Conservation (phyloP, 1,140 invertebrate species). For the Nixonia krombeini region DNA sequence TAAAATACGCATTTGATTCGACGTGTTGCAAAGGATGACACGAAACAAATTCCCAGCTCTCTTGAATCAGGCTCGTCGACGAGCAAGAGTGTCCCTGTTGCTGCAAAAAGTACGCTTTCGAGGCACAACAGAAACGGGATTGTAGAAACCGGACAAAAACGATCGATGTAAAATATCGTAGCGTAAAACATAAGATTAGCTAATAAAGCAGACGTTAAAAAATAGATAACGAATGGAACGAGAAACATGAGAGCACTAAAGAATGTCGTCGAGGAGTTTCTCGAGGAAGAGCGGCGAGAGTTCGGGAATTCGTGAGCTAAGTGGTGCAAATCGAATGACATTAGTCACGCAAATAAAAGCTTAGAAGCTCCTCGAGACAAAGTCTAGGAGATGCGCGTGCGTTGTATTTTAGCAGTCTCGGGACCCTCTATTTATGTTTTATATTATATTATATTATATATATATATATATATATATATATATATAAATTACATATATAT, state of each 20-base stretch:
- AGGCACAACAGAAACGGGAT: slow-evolving; percentile 36
- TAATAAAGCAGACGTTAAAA: slow-evolving; percentile 49
- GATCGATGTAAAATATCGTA: slow-evolving; percentile 51
- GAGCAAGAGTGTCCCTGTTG: no score
- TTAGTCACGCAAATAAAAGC: slow-evolving; percentile 41
- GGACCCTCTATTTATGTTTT: slow-evolving; percentile 70
- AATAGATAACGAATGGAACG: slow-evolving; percentile 46
- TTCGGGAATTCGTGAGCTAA: slow-evolving; percentile 16
- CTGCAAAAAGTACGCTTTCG: slow-evolving; percentile 7
- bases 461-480: slow-evolving; percentile 57
- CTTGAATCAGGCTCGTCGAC: no score
- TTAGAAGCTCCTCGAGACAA: slow-evolving; percentile 37
- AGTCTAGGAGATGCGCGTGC: slow-evolving; percentile 44
- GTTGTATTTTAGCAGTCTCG: slow-evolving; percentile 64
- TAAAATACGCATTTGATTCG: no score
- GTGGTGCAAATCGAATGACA: slow-evolving; percentile 30
- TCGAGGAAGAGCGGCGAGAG: slow-evolving; percentile 19
- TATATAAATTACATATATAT: slow-evolving; percentile 62
- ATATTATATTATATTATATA: slow-evolving; percentile 60
- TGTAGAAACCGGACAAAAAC: slow-evolving; percentile 49
- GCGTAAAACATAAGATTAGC: slow-evolving; percentile 51
- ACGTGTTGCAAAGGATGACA: no score
- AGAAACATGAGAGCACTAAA: slow-evolving; percentile 18
- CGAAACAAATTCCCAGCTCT: no score
- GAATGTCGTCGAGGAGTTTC: slow-evolving; percentile 46